Evolutionary conservation across 2,888 invertebrate species (phyloP).

Genomic region (Andrena trimmerana): DNA sequence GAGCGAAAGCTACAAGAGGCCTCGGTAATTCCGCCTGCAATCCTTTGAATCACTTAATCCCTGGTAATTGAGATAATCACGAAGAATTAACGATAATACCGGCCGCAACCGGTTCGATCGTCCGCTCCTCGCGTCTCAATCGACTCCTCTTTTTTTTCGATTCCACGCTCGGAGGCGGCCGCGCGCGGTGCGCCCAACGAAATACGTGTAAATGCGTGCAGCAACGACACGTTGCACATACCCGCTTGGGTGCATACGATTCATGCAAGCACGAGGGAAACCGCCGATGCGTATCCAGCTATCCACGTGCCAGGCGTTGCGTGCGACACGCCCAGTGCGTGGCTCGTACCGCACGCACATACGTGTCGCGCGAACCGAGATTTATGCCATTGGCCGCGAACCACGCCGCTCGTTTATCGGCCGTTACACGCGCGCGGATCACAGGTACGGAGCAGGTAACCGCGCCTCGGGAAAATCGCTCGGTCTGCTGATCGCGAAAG

Average conservation of each 20-base stretch:
- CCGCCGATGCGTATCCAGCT: constrained; percentile 73
- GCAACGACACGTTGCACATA: constrained; percentile 37
- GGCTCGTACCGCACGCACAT: constrained; percentile 74
- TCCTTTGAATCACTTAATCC: too few species aligned
- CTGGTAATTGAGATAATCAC: too few species aligned
- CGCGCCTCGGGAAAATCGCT: constrained; percentile 29
- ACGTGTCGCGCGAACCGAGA: constrained; percentile 70
- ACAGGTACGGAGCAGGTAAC: constrained; percentile 44
- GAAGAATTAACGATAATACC: too few species aligned
- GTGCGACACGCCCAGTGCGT: constrained; percentile 80
- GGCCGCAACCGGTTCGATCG: not conserved
- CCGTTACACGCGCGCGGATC: constrained; percentile 63
- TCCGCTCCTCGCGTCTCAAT: not conserved
- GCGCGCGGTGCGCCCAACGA: constrained; percentile 7
- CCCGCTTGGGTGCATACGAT: constrained; percentile 29
- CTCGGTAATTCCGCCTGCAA: not conserved
- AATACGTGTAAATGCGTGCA: constrained; percentile 52
- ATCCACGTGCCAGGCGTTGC: constrained; percentile 81
- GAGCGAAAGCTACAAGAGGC: not conserved
- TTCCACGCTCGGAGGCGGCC: constrained; percentile 8
- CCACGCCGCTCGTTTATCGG: constrained; percentile 72
- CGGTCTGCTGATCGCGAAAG: constrained; percentile 33
- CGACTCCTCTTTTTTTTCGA: constrained; percentile 14
- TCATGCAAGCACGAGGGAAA: constrained; percentile 60
- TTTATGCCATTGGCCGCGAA: constrained; percentile 77